Evolutionary conservation across 2,888 invertebrate species (phyloP).

Genomic region (Stictocephala bisonia): DNA sequence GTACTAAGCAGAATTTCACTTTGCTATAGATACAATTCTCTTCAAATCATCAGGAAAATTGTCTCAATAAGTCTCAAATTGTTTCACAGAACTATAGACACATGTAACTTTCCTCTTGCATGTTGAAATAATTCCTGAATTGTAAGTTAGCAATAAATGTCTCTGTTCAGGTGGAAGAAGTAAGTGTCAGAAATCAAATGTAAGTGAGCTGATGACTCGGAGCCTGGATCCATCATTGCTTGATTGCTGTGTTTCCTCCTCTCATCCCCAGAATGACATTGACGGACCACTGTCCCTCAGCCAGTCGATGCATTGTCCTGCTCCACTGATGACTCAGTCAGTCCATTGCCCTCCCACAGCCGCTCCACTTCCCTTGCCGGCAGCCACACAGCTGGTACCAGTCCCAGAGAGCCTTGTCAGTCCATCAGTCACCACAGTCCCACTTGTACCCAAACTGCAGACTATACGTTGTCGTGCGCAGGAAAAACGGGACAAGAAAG

Average conservation of each 20-base stretch:
- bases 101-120: too few relatives aligned
- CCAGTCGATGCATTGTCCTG: slow-evolving; percentile 52
- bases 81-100: too few relatives aligned
- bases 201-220: slow-evolving; percentile 69
- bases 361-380: slow-evolving; percentile 60
- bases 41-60: too few relatives aligned
- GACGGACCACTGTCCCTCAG: too few relatives aligned
- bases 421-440: slow-evolving; percentile 50
- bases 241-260: slow-evolving; percentile 60
- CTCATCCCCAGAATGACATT: neutral
- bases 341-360: slow-evolving; percentile 46
- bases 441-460: slow-evolving; percentile 67
- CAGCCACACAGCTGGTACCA: slow-evolving; percentile 87
- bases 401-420: slow-evolving; percentile 89
- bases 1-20: too few relatives aligned
- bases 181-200: slow-evolving; percentile 17
- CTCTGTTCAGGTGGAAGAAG: slow-evolving; percentile 6
- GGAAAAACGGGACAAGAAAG: slow-evolving; percentile 65
- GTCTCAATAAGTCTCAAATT: too few relatives aligned
- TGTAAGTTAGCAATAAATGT: too few relatives aligned
- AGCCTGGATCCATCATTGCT: slow-evolving; percentile 72
- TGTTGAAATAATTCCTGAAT: too few relatives aligned
- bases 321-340: slow-evolving; percentile 68
- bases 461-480: slow-evolving; percentile 74
- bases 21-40: too few relatives aligned